A percentile compares a stretch with the other conserved stretches of the same genome.
These are phyloP conservation scores for Furcifer pardalis DNA, from an alignment of 2,797 vertebrate species.

Conservation along the genomic window DNA sequence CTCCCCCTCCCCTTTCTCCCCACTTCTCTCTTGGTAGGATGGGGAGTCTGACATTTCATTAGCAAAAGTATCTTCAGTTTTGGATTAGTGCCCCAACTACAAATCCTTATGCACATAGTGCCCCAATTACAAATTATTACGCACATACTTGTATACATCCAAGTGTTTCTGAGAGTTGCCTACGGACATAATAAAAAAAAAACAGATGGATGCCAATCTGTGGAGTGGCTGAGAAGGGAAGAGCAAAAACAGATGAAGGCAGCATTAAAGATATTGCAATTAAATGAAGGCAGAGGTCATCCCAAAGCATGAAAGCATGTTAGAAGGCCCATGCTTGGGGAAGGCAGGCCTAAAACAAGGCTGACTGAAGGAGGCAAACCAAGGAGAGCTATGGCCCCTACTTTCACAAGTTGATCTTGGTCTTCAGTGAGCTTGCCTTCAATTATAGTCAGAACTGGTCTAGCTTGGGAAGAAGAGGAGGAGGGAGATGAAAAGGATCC, in stretches of 20 bases:
- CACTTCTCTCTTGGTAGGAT: too few species aligned
- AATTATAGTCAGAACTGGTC: not conserved
- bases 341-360: not conserved
- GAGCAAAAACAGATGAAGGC: not conserved
- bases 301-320: not conserved
- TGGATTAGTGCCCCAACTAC: not conserved
- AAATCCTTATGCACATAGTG: not conserved
- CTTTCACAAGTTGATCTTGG: not conserved
- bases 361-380: not conserved
- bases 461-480: too few species aligned
- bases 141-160: not conserved
- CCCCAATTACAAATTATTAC: too few species aligned
- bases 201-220: not conserved
- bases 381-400: not conserved
- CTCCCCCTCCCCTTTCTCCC: not conserved
- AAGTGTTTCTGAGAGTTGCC: not conserved
- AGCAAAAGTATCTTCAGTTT: conserved; percentile 1
- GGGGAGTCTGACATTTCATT: not conserved
- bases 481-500: too few species aligned
- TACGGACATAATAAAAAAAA: not conserved
- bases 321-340: too few species aligned
- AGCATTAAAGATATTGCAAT: not conserved
- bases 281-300: not conserved
- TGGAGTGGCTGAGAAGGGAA: not conserved
- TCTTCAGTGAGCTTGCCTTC: not conserved